Evolutionary conservation across 1,140 invertebrate species (phyloP).

Genomic region (Myzus persicae): DNA sequence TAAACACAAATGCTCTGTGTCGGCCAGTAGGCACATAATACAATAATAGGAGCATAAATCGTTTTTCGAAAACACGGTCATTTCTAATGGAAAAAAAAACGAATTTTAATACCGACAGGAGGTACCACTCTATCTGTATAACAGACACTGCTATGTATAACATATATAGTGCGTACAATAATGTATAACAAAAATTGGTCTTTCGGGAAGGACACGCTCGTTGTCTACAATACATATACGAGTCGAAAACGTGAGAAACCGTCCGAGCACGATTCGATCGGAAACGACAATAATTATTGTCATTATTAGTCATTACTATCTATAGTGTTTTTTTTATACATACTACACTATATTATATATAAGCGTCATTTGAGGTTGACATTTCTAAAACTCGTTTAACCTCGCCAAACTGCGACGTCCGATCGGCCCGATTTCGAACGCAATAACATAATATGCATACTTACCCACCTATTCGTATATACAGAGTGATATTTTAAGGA

Average conservation of each 20-base stretch:
- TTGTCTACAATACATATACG: no score
- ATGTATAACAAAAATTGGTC: neutral
- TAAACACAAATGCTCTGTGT: no score
- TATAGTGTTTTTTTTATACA: neutral
- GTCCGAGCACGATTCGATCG: constrained; percentile 34
- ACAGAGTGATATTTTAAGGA: no score
- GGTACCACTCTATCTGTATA: neutral
- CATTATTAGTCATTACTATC: neutral
- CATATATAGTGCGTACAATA: neutral
- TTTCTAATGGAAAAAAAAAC: neutral
- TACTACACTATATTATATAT: neutral
- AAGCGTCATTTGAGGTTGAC: neutral
- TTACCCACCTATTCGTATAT: no score
- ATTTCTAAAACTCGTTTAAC: constrained; percentile 20
- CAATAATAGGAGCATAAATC: neutral
- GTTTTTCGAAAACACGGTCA: neutral
- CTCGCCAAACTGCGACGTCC: neutral
- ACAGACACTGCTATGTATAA: neutral
- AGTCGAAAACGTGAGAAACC: constrained; percentile 15
- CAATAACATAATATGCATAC: neutral
- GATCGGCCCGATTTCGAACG: neutral
- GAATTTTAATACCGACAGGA: neutral
- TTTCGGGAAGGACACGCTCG: neutral
- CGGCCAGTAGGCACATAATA: neutral
- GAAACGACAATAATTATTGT: constrained; percentile 9